Base-by-base conservation (phyloP, 2,888 invertebrate genomes). In the Acronicta alni region DNA sequence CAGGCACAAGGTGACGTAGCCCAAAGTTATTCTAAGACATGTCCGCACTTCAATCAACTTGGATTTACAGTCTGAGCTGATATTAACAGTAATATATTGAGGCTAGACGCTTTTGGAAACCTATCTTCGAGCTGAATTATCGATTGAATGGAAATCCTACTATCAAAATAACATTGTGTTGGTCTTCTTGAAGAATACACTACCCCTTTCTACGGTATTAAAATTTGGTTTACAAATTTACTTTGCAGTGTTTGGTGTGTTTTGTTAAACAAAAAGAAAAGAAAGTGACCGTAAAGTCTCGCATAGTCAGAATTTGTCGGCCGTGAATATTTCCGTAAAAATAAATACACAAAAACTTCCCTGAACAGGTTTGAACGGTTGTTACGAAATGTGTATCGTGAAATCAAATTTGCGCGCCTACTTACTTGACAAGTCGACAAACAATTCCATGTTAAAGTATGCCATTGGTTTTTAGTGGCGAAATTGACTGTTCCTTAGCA, bases 371-470 rank as follows among this genome's bases (percentile, higher is more conserved):
- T 75, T 66, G 55, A 79, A 81, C 79, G 82, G 72, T 80, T 73
- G 67, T 89, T 88, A 84, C 79, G 80, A 88, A 90, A 88, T 85
- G 72, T 74, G 51, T 82, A 82, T 85, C 88, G 84, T 85, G 87
- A 89, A 89, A 89, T 89, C 87, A 81, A 75, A 78, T 74, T 70
- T 67, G 57, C 49, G 57, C 58, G 67, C 67, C 67, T 65, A 69
- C 59, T 64, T 59, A 64, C 56, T 55, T 67, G 69, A 57, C 60
- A 67, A 71, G 59, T 61, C 47, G 58, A 56, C 42, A 42, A 37
- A 56, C 72, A 57, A 59, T 43, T 20, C n/a, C 8, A 12, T 44
- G 39, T 51, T 32, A 32, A 53, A 61, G 46, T 53, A 48, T 48
- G 52, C 15, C 10, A 45, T 18, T 32, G 16, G 42, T 39, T 1